Conservation (phyloP, 2,797 vertebrate genomes). For the Lagorchestes hirsutus region DNA sequence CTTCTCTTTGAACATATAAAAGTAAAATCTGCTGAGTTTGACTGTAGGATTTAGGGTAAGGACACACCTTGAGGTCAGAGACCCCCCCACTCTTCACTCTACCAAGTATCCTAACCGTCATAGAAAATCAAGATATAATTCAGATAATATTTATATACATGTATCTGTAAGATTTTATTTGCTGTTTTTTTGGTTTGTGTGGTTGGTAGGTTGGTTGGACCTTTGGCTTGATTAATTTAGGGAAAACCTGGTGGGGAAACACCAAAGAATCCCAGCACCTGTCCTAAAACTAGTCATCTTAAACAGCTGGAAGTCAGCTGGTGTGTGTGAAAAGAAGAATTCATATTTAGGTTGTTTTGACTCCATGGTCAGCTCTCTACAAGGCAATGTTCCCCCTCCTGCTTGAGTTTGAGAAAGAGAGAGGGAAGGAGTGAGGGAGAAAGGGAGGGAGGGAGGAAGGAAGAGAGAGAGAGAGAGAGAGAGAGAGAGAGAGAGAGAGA, state of each 20-base stretch:
- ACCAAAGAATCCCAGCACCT: background rate
- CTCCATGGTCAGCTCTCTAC: background rate
- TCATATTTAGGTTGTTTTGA: background rate
- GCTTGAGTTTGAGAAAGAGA: background rate
- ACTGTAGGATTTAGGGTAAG: background rate
- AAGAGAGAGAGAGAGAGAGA: too few relatives aligned
- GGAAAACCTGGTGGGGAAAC: background rate
- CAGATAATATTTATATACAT: background rate
- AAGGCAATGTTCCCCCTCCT: background rate
- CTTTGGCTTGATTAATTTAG: background rate
- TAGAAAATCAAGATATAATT: background rate
- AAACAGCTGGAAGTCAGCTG: background rate
- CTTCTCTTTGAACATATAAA: constrained; percentile 21
- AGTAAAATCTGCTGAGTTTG: background rate
- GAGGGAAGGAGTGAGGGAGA: too few relatives aligned
- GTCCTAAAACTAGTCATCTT: background rate
- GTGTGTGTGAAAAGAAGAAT: background rate
- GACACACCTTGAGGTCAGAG: background rate
- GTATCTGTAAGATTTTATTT: background rate
- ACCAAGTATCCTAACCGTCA: background rate
- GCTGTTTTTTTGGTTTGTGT: background rate
- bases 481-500: too few relatives aligned
- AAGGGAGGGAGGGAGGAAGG: too few relatives aligned
- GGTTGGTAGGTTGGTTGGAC: background rate
- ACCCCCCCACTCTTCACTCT: background rate